Base-by-base conservation (phyloP, 2,797 vertebrate genomes). In the Rhinella marina region DNA sequence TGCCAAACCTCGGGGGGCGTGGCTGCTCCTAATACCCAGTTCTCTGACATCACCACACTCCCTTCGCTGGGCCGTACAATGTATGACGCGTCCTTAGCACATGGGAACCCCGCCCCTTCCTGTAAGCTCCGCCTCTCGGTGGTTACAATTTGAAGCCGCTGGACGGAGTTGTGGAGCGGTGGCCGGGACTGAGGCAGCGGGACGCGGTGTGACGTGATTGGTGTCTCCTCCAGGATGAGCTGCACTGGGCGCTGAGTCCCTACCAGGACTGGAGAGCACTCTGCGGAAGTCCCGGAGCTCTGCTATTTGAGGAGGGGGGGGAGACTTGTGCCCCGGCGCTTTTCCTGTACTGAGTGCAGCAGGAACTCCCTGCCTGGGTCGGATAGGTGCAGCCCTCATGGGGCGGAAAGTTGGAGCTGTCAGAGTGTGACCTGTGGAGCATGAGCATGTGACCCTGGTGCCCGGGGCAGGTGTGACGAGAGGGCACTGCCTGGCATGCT, bases 151-250 rank as follows among this genome's bases (percentile, higher is more conserved):
- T 27, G 23, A 11, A 48, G 66, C 50, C 62, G 86, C 78, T 87
- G 79, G 29, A 32, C 75, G 50, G 86, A 88, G 87, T 84, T 72
- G 87, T 70, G n/a, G 82, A 83, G 73, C 82, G 54, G 50, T 21
- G 70, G 73, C 61, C 29, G 81, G n/a, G 73, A 85, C 41, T 62
- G 86, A 57, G 75, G 77, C 48, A 64, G 82, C 62, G 79, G 85
- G 57, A 81, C 1, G 0, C 23, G 41, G 7, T 50, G 9, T 19
- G 73, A 23, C 56, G 48, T 4, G 61, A 72, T n/a, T 29, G 82
- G 25, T 7, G 11, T 11, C 6, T 5, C 52, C 0, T 4, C 11
- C 14, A 10, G 23, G n/a, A 19, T 54, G 17, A 61, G 80, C 80
- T 16, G 61, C 21, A 17, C 52, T 4, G n/a, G 17, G 57, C 52